Percentiles rank a stretch among this genome's conserved stretches.
Evolutionary conservation across 2,888 invertebrate species (phyloP).

Genomic region (Campoplex capitator): DNA sequence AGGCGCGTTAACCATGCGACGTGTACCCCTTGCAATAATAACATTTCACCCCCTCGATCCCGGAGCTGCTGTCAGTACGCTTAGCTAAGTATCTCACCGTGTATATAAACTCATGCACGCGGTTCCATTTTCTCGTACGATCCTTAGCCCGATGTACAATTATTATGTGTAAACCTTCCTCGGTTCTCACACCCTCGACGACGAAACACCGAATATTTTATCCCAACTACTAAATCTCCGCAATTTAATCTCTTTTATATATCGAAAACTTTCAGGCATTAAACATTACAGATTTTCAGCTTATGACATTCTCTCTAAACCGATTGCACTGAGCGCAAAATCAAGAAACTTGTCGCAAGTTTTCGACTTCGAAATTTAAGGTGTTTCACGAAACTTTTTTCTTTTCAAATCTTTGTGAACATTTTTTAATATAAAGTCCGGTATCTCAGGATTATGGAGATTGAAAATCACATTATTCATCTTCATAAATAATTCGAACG

Average conservation of each 20-base stretch:
- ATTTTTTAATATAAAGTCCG: too few relatives aligned
- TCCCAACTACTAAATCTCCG: constrained; percentile 27
- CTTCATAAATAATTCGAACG: too few relatives aligned
- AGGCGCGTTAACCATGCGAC: constrained; percentile 70
- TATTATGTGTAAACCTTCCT: constrained; percentile 35
- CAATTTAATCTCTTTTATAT: neutral
- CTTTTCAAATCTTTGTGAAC: too few relatives aligned
- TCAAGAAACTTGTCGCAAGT: too few relatives aligned
- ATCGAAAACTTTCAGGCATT: neutral
- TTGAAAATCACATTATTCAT: too few relatives aligned
- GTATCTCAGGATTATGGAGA: too few relatives aligned
- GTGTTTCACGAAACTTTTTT: too few relatives aligned
- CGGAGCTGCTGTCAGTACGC: constrained; percentile 80
- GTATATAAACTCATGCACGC: constrained; percentile 51
- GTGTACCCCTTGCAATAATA: constrained; percentile 84
- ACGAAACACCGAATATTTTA: constrained; percentile 11
- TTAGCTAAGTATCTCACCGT: constrained; percentile 81
- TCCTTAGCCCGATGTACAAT: constrained; percentile 14
- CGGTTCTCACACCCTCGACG: constrained; percentile 2
- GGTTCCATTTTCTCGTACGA: constrained; percentile 48
- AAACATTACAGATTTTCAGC: neutral
- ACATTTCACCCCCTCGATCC: constrained; percentile 84
- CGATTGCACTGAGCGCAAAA: too few relatives aligned
- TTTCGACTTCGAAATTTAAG: too few relatives aligned
- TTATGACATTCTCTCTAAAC: neutral